Evolutionary conservation across 2,797 vertebrate genomes (phyloP), one percentile per base, ranked within the genome.

Genomic region (Aulostomus chinensis): DNA sequence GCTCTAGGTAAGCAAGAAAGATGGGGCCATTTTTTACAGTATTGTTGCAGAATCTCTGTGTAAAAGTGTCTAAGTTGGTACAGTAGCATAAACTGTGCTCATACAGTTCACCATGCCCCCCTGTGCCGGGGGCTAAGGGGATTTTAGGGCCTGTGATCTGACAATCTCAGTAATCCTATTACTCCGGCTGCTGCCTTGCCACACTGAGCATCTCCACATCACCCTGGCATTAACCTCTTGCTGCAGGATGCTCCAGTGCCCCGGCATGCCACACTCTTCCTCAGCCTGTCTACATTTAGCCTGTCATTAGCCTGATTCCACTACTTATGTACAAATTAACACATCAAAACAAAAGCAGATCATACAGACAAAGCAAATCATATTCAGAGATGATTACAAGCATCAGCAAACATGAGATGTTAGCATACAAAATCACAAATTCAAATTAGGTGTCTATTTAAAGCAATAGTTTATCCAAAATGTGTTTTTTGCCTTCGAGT

Each of bases 151-250:
- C 32, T 69, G 33, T 58, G 72, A 73, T 81, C 61, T 68, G 58
- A 74, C 61, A 55, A 49, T 50, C 28, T 18, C 33, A 22, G 33
- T 84, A 83, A 84, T 84, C 81, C 80, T 76, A 75, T 86, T 80
- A 80, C 50, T 60, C 29, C 41, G 50, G 73, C 54, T 55, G 63
- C 73, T 57, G 55, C 63, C 59, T 43, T 61, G 29, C 48, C 53
- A 66, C 55, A 66, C 51, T 32, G 61, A 39, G 42, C 49, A 56
- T 60, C 58, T 55, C 45, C 14, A 1, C 13, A 45, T 54, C 17
- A 25, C 35, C 11, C 1, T 14, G 15, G 18, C 6, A 22, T 38
- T 37, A 16, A 24, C 3, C 47, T 46, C 32, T 22, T 25, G 11
- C 46, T 18, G 13, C 41, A 50, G 31, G 26, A 61, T 22, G 37